Percentiles rank a stretch among this genome's conserved stretches.
These are phyloP conservation scores for Tigriopus californicus DNA, from an alignment of 2,888 invertebrate species.

Conservation along the genomic window DNA sequence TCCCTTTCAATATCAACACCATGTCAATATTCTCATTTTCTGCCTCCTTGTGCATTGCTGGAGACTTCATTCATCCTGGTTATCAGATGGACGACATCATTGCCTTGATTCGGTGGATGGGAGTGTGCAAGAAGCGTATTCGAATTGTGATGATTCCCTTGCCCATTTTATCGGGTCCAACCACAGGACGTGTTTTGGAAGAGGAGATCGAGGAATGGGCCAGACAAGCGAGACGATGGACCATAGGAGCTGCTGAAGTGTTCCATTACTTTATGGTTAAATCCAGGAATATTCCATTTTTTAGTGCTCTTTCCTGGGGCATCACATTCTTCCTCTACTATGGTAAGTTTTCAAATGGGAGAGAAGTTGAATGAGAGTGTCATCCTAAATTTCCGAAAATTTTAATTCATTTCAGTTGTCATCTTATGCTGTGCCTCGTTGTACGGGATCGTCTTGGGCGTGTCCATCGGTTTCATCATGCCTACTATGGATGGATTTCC, in stretches of 20 bases:
- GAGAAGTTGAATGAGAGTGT: neutral
- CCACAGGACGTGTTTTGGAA: neutral
- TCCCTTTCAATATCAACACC: constrained; percentile 9
- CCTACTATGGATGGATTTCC: neutral
- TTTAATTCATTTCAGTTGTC: neutral
- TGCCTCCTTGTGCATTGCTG: constrained; percentile 5
- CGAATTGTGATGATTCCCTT: neutral
- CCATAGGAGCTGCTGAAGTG: constrained; percentile 9
- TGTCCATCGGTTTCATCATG: neutral
- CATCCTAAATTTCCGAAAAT: neutral
- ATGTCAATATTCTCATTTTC: constrained; percentile 10
- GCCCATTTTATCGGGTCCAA: constrained; percentile 1
- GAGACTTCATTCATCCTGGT: constrained; percentile 4
- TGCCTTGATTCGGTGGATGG: constrained; percentile 10
- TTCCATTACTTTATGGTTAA: constrained; percentile 10
- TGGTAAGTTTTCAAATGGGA: neutral
- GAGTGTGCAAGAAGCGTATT: neutral
- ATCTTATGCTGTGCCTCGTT: constrained; percentile 1
- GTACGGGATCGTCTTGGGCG: neutral
- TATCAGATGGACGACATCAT: constrained; percentile 13
- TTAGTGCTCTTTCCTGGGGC: constrained; percentile 4
- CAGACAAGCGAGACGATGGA: constrained; percentile 9
- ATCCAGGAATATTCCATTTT: neutral
- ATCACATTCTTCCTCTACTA: constrained; percentile 4
- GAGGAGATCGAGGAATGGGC: constrained; percentile 13